Evolutionary conservation across 53 echinoderm and acorn worm species (phyloP), one percentile per base, ranked within the genome.

Genomic region (Pentamera pediparva): DNA sequence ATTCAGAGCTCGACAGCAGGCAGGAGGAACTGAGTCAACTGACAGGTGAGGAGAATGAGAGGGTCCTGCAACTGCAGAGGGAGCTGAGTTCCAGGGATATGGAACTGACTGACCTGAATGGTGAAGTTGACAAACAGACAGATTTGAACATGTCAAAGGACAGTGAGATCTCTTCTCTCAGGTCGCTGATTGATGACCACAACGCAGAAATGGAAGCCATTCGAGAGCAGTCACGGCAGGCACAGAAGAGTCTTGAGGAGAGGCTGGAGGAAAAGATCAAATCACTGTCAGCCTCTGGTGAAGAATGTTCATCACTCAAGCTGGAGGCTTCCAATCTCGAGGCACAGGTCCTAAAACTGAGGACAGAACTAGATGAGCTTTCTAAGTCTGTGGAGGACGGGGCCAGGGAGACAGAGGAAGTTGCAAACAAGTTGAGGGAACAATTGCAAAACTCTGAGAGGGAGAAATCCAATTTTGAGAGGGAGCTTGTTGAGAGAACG

Each of bases 291-390:
- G n/a, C n/a, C n/a, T n/a, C n/a, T n/a, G 81, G 78, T 38, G 56
- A 51, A 22, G 64, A 81, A 32, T 48, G 82, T 17, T 39, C 35
- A 21, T 55, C 55, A 15, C 56, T 57, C 33, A 83, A 80, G 34
- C 75, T 58, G 19, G 60, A 62, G 37, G 61, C 69, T 11, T 53
- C 76, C 20, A 51, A 87, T 47, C 51, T 90, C n/a, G 83, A 83
- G 56, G 51, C 79, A 3, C 37, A 56, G n/a, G 50, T 79, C 35
- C 32, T 32, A 15, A 82, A 92, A 43, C 13, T 75, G 34, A 18
- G 22, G 34, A 35, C 54, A 12, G 73, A 72, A 35, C 30, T 32
- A 22, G 73, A 72, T 17, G 19, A 33, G 10, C 32, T 53, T 1
- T 35, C n/a, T 19, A 32, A 72, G 26, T n/a, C 26, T 15, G 32